Base-by-base conservation (phyloP, 2,797 vertebrate genomes). In the Silurus aristotelis region DNA sequence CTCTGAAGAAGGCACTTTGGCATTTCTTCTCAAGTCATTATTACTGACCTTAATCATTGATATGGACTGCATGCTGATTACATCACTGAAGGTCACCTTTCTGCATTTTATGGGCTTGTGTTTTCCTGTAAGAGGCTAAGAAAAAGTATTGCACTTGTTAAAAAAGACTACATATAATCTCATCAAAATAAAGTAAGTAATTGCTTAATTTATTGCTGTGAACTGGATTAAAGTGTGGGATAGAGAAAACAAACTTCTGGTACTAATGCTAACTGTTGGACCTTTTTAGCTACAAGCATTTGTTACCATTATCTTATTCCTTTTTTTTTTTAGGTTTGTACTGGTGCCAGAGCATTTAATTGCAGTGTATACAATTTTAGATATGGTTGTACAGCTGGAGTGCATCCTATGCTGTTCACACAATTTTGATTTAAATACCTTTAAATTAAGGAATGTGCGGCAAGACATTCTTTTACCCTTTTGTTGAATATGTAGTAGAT, bases 51-150 rank as follows among this genome's bases (percentile, higher is more conserved):
- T 67, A n/a, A 76, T 31, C 25, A 38, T 20, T 19, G 80, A 56
- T 58, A 85, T 77, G 17, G 80, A 83, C 15, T 61, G n/a, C 27
- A 61, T 25, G 7, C 76, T 79, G 17, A 90, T n/a, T 55, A 91
- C 90, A 63, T 89, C 93, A 84, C 87, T 91, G 72, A 95, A 94
- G 0, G 63, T 88, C 1, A 94, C 94, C 84, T 94, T 94, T 87
- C 88, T 93, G 87, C 56, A 90, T n/a, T 75, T 38, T 31, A 92
- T 77, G 0, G 56, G 22, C 66, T 55, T 91, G 80, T 80, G 88
- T 52, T 61, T 82, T 38, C 9, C 66, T 48, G 87, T 64, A 93
- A 93, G 71, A 80, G 70, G 58, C 87, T 87, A 12, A 80, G 19
- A 48, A 20, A 80, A 63, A 5, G 72, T n/a, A 80, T 80, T 80